Evolutionary conservation across 2,888 invertebrate species (phyloP), one percentile per base, ranked within the genome.

Genomic region (Nephrocerus scutellatus): DNA sequence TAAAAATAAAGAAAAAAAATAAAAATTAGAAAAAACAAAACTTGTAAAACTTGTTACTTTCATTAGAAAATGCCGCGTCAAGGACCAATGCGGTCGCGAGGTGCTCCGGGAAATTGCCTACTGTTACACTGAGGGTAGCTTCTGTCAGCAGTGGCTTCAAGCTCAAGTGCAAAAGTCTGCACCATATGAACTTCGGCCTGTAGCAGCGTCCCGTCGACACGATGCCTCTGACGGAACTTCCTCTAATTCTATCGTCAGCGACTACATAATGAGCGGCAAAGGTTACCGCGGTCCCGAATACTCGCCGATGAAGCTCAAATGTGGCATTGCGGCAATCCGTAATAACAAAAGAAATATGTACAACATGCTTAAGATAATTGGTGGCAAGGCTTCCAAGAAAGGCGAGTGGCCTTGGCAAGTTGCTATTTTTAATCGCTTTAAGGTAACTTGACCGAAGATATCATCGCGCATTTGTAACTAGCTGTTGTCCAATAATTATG

Each of bases 351-450:
- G 62, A 13, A 62, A 49, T 31, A 54, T 74, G 66, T 66, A 70
- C 15, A 74, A 74, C 37, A 78, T 81, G 79, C 71, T 85, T 43
- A 77, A 84, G 51, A 92, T 93, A 43, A 86, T 93, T 39, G 93
- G 93, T 0, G 93, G 93, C 1, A 73, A 79, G 36, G 82, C 86
- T 25, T 76, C 89, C 0, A 72, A 76, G 9, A 82, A 78, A 32
- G 85, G 89, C 24, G 84, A 83, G 59, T 95, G 93, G 92, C 90
- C 91, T 1, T 93, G 93, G 92, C 91, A 92, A 71, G 90, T 89
- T 14, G 91, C 87, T 35, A 80, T 95, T 36, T 74, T 93, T 42
- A 92, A 91, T 65, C 75, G 82, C 57, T 82, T 78, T 64, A 80
- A 80, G 74, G 87, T 85, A 68, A 49, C 44, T 22, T 30, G 21